Conservation (phyloP, 2,888 invertebrate species). For the Eledona agricola region DNA sequence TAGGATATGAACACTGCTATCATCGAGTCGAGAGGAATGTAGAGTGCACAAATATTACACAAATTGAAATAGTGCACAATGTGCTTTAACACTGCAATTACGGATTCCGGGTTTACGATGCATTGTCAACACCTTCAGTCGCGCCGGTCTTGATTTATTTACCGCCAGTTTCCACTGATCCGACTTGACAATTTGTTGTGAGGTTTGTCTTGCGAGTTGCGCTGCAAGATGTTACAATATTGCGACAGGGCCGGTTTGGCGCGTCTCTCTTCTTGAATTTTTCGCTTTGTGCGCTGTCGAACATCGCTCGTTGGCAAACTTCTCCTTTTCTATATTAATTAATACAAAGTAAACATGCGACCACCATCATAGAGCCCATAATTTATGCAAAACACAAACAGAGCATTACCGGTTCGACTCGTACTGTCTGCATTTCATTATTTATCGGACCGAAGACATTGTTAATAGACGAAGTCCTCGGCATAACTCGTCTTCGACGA, state of each 20-base stretch:
- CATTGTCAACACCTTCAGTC: too few relatives aligned
- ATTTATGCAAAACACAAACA: slow-evolving; percentile 48
- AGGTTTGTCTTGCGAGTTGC: too few relatives aligned
- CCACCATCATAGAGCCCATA: slow-evolving; percentile 49
- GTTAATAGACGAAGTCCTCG: slow-evolving; percentile 33
- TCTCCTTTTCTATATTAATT: slow-evolving; percentile 43
- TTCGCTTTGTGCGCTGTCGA: slow-evolving; percentile 1
- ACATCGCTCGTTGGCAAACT: slow-evolving; percentile 1
- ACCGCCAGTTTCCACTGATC: too few relatives aligned
- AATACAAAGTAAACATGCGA: slow-evolving; percentile 49
- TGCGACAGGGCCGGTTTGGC: neutral
- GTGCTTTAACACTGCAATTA: too few relatives aligned
- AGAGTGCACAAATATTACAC: too few relatives aligned
- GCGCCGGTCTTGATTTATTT: too few relatives aligned
- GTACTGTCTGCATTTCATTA: slow-evolving; percentile 36
- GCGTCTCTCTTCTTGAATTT: too few relatives aligned
- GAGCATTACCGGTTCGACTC: slow-evolving; percentile 44
- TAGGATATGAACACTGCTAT: slow-evolving; percentile 23
- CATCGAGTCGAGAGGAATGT: slow-evolving; percentile 16
- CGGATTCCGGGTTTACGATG: too few relatives aligned
- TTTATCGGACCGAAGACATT: slow-evolving; percentile 41
- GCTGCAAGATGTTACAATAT: neutral
- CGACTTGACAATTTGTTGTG: too few relatives aligned
- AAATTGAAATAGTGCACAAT: too few relatives aligned
- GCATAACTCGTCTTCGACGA: slow-evolving; percentile 17